Percentiles rank a stretch among this genome's conserved stretches.
Evolutionary conservation across 2,888 invertebrate species (phyloP).

Genomic region (Brachycybe producta): DNA sequence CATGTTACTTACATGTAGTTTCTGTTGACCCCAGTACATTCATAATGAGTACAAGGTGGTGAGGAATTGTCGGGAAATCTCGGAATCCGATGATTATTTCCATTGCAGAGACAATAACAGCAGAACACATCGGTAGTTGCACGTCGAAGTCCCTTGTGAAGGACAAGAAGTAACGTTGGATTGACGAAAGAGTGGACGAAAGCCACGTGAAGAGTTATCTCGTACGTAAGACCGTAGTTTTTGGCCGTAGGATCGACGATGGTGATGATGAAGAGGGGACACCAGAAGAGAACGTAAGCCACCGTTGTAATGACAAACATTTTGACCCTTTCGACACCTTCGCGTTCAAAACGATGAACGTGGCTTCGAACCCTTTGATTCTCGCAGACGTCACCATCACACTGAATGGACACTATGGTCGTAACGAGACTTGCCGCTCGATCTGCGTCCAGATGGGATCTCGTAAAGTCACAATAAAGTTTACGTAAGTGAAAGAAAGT

Average conservation of each 20-base stretch:
- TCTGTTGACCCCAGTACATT: slow-evolving; percentile 19
- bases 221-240: slow-evolving; percentile 28
- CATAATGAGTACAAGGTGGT: slow-evolving; percentile 10
- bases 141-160: slow-evolving; percentile 59
- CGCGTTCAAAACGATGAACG: slow-evolving; percentile 59
- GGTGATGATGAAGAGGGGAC: slow-evolving; percentile 74
- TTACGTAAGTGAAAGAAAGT: slow-evolving; percentile 66
- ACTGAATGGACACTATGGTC: slow-evolving; percentile 52
- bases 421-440: slow-evolving; percentile 46
- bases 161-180: slow-evolving; percentile 61
- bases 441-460: slow-evolving; percentile 17
- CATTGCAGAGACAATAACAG: slow-evolving; percentile 47
- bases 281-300: slow-evolving; percentile 79
- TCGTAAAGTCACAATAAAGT: slow-evolving; percentile 47
- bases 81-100: slow-evolving; percentile 9
- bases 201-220: slow-evolving; percentile 71
- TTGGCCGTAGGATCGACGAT: slow-evolving; percentile 37
- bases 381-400: slow-evolving; percentile 16
- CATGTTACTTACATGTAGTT: slow-evolving; percentile 21
- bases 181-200: slow-evolving; percentile 77
- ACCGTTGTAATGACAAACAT: slow-evolving; percentile 75
- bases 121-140: slow-evolving; percentile 61
- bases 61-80: slow-evolving; percentile 2
- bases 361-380: slow-evolving; percentile 57
- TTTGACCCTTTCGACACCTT: slow-evolving; percentile 66